Evolutionary conservation across 2,888 invertebrate genomes (phyloP).

Genomic region (Drosophila barbarae): DNA sequence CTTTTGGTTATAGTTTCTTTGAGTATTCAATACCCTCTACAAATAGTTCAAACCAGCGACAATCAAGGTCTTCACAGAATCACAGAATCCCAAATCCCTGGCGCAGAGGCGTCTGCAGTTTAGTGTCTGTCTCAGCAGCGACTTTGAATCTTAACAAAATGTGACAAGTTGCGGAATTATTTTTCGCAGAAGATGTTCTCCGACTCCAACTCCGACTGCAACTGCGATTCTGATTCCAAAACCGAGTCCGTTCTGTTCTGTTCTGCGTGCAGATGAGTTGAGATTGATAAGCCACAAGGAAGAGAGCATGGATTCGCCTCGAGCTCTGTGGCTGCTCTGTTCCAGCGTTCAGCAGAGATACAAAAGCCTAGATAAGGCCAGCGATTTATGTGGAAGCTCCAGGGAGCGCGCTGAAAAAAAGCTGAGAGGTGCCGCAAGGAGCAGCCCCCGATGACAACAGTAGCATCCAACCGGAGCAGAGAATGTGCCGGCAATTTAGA

Average conservation of each 20-base stretch:
- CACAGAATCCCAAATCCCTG: slow-evolving; percentile 24
- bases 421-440: slow-evolving; percentile 44
- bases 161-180: slow-evolving; percentile 73
- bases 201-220: slow-evolving; percentile 9
- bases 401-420: slow-evolving; percentile 48
- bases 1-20: too few relatives aligned
- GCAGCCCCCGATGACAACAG: slow-evolving; percentile 35
- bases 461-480: slow-evolving; percentile 51
- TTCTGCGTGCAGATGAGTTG: slow-evolving; percentile 71
- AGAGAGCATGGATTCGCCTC: slow-evolving; percentile 19
- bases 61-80: slow-evolving; percentile 59
- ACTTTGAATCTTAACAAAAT: slow-evolving; percentile 63
- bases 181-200: slow-evolving; percentile 73
- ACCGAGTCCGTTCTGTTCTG: slow-evolving; percentile 23
- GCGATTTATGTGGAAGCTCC: slow-evolving; percentile 71
- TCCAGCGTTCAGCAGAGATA: slow-evolving; percentile 47
- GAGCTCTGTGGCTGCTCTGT: slow-evolving; percentile 51
- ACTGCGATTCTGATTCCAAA: slow-evolving; percentile 1
- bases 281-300: slow-evolving; percentile 66
- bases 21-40: slow-evolving; percentile 21
- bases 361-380: slow-evolving; percentile 66
- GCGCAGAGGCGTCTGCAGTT: slow-evolving; percentile 66
- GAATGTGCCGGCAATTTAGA: slow-evolving; percentile 68
- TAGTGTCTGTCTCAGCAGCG: slow-evolving; percentile 20
- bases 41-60: slow-evolving; percentile 54